These are phyloP conservation scores for Paedocypris micromegethes DNA, from an alignment of 2,797 vertebrate genomes.

Conservation along the genomic window DNA sequence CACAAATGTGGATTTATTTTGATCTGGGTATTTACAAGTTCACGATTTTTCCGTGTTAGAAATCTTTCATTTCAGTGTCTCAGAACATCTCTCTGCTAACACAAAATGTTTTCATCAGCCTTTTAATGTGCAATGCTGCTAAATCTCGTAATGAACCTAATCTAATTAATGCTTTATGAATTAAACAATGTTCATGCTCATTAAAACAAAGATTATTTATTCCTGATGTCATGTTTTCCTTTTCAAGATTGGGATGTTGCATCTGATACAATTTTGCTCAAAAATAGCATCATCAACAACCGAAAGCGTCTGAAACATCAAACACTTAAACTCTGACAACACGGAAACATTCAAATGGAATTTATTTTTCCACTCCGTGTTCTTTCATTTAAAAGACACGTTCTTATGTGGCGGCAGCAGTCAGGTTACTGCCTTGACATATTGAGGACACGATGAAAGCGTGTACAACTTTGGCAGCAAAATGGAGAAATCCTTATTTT, in stretches of 20 bases:
- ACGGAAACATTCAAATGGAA: conserved; percentile 20
- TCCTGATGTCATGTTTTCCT: no score
- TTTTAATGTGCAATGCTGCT: no score
- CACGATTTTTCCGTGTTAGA: no score
- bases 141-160: no score
- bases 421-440: conserved; percentile 60
- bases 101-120: no score
- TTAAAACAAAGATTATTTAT: no score
- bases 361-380: conserved; percentile 38
- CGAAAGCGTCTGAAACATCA: conserved; percentile 32
- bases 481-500: conserved; percentile 36
- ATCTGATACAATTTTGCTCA: conserved; percentile 5
- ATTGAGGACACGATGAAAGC: conserved; percentile 60
- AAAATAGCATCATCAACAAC: conserved; percentile 5
- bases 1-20: no score
- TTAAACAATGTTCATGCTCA: no score
- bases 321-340: conserved; percentile 19
- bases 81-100: no score
- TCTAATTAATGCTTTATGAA: no score
- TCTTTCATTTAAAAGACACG: conserved; percentile 39
- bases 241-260: conserved; percentile 5
- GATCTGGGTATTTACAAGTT: no score
- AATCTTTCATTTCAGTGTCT: no score
- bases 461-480: conserved; percentile 38
- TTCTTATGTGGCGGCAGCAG: conserved; percentile 37